These are phyloP conservation scores for Cuniculus paca DNA, from an alignment of 2,797 vertebrate species.

Conservation along the genomic window DNA sequence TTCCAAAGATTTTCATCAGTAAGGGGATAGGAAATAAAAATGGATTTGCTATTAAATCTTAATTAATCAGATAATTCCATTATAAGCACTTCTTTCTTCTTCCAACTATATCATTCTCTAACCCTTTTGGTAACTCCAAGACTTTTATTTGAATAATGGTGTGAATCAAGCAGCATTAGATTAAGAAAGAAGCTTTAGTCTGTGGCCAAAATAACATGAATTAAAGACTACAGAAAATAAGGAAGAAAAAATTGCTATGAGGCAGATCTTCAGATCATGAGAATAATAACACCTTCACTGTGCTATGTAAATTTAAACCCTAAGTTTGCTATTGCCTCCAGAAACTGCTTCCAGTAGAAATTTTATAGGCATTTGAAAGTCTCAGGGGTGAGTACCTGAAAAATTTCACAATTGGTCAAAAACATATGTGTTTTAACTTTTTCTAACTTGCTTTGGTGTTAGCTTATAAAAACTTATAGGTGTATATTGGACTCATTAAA, in stretches of 20 bases:
- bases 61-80: constrained; percentile 21
- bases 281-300: neutral
- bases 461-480: constrained; percentile 83
- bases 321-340: constrained; percentile 60
- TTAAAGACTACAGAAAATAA: neutral
- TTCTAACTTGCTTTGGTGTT: constrained; percentile 81
- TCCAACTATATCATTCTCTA: neutral
- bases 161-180: neutral
- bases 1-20: constrained; percentile 54
- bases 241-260: neutral
- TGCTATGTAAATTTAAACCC: constrained; percentile 46
- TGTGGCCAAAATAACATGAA: constrained; percentile 34
- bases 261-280: neutral
- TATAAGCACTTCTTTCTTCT: neutral
- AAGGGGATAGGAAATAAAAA: neutral
- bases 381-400: constrained; percentile 76
- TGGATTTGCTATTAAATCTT: neutral
- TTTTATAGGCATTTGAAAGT: constrained; percentile 78
- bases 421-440: constrained; percentile 78
- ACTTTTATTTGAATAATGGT: constrained; percentile 15
- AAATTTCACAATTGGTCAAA: constrained; percentile 80
- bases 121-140: neutral
- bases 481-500: constrained; percentile 86
- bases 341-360: constrained; percentile 72
- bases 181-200: constrained; percentile 18